A percentile compares a stretch with the other conserved stretches of the same genome.
Conservation (phyloP, 92 coral and sea anemone genomes). For the Diadumene lineata region DNA sequence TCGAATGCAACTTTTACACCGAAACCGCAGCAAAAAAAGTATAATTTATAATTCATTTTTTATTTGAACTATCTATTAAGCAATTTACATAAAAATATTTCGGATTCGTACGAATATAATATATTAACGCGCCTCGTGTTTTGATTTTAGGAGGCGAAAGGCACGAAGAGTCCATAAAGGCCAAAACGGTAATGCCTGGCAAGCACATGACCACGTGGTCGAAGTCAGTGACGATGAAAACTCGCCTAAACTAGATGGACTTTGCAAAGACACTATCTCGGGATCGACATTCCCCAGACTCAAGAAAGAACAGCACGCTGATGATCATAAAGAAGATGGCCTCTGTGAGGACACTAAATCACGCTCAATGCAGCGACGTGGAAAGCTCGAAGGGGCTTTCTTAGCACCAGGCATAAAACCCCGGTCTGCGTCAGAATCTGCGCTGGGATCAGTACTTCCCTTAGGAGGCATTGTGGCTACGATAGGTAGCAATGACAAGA, state of each 20-base stretch:
- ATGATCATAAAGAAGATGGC: constrained; percentile 23
- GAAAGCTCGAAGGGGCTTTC: not conserved
- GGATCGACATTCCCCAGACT: constrained; percentile 28
- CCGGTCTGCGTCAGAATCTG: constrained; percentile 17
- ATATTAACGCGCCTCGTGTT: no score
- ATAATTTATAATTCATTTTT: no score
- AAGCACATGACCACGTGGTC: constrained; percentile 25
- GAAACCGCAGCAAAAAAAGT: no score
- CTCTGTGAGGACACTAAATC: constrained; percentile 43
- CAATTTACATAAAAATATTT: not conserved
- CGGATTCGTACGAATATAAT: no score
- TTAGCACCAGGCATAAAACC: not conserved
- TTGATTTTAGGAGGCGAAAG: not conserved
- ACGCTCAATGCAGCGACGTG: constrained; percentile 19
- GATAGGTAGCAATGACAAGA: not conserved
- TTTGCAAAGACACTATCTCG: constrained; percentile 45
- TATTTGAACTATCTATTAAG: not conserved
- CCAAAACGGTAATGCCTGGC: constrained; percentile 36
- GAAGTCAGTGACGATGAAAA: constrained; percentile 27
- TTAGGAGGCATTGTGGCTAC: not conserved
- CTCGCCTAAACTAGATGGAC: constrained; percentile 37
- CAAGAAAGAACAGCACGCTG: not conserved
- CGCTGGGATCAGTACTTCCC: not conserved
- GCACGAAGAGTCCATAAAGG: not conserved
- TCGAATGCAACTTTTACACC: no score